Evolutionary conservation across 2,113 vertebrate genomes (phyloP), one percentile per base, ranked within the genome.

Genomic region (Pelodiscus sinensis): DNA sequence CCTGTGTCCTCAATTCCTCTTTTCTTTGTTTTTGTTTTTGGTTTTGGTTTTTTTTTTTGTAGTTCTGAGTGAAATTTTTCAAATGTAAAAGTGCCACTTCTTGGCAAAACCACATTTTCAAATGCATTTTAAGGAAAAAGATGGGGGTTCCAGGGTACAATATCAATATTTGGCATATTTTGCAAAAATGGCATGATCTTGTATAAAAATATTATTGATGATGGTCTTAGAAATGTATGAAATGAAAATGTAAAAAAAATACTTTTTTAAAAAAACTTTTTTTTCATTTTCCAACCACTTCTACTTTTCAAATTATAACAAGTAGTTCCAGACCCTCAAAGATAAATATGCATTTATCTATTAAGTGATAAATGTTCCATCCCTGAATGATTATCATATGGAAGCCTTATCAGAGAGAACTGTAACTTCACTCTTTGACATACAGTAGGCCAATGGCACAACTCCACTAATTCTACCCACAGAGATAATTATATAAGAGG

Each of bases 321-420:
- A 5, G 11, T 65, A 75, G 88, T 79, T 6, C 57, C 57, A 58
- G 57, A 58, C 25, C 24, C 57, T 58, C 24, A 25, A 86, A 22
- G 13, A 2, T 86, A 82, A 57, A 88, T 79, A 79, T 25, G 4
- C 73, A 85, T 35, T 19, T 79, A 18, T 62, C 55, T 57, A 29
- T 11, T 24, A 68, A 8, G 31, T n/a, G 31, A 68, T 68, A 91
- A 73, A 73, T 38, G 71, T 71, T 79, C 8, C 60, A 82, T 21
- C 25, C 10, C 0, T 0, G 57, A 15, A 31, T 6, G 31, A 68
- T 68, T 68, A 4, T n/a, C n/a, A n/a, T n/a, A n/a, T n/a, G n/a
- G n/a, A n/a, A n/a, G 29, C 15, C 62, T 68, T 68, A 68, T 15
- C 16, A 68, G 31, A n/a, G n/a, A 16, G 31, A 31, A 68, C 27